Base-by-base conservation (phyloP, 2,113 vertebrate genomes). In the Oreochromis tanganicae region DNA sequence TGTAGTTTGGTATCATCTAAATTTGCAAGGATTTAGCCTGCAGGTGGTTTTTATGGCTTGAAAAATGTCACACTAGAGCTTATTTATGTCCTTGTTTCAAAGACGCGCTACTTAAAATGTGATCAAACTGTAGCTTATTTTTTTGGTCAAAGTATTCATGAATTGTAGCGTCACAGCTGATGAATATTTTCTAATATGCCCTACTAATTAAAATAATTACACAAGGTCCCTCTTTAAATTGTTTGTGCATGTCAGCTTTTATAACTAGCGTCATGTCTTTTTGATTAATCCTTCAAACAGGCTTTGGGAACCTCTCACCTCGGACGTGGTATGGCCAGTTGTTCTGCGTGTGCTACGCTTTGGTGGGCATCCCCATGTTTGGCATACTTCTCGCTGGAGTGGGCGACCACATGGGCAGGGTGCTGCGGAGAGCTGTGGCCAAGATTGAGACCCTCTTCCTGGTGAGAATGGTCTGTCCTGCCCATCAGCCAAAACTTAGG, bases 311-410 rank as follows among this genome's bases (percentile, higher is more conserved):
- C 75, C 95, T 96, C 21, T 97, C 97, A 9, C 97, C 98, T 50
- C 97, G 95, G 79, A 98, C 98, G 1, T 48, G 93, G 57, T 95
- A 93, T 0, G 97, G 97, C 7, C 97, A 97, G 90, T 86, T 98
- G 80, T 98, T 98, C 95, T 98, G 98, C 66, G 97, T 98, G 81
- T 97, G 97, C 89, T 98, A 98, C 5, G 97, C 98, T 0, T 94
- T 98, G 89, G 96, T 98, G 88, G 98, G 98, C 27, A 98, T 98
- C 87, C 98, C 98, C 1, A 97, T 98, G 94, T 98, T 98, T 71
- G 98, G 98, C 81, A 97, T 98, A 56, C 96, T 98, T 89, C 95
- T 98, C 36, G 97, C 98, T 0, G 98, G 98, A 54, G 97, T 98
- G 4, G 97, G 98, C 1, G 98, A 98, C 91, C 97, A 97, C 87